Conservation (phyloP, 2,888 invertebrate genomes). For the Cheilosia soror region DNA sequence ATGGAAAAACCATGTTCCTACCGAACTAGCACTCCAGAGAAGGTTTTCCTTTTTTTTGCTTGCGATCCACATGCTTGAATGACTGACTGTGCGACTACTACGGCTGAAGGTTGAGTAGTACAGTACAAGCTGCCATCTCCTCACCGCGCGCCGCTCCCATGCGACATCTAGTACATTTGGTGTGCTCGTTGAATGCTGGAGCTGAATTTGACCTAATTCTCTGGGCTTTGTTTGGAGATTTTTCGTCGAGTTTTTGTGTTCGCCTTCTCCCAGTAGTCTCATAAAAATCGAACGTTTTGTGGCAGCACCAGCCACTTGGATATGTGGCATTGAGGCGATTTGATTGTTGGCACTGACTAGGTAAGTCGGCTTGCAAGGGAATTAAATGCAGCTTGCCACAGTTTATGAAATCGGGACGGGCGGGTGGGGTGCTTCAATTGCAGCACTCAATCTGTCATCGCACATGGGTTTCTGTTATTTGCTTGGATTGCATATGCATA, state of each 20-base stretch:
- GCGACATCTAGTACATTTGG: conserved; percentile 15
- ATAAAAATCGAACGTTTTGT: conserved; percentile 62
- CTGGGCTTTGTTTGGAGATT: conserved; percentile 59
- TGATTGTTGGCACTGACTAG: conserved; percentile 46
- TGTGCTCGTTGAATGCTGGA: conserved; percentile 49
- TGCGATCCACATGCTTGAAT: conserved; percentile 27
- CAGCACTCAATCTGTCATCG: conserved; percentile 62
- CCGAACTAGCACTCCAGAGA: conserved; percentile 42
- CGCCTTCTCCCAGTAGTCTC: conserved; percentile 24
- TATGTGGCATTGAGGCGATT: conserved; percentile 60
- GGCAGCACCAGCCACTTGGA: conserved; percentile 53
- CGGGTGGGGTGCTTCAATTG: conserved; percentile 37
- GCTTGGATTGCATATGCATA: conserved; percentile 15
- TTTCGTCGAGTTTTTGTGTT: conserved; percentile 3
- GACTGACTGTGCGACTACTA: conserved; percentile 40
- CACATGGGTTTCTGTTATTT: conserved; percentile 45
- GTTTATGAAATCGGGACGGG: conserved; percentile 4
- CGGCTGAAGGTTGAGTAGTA: conserved; percentile 53
- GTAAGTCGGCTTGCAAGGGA: conserved; percentile 34
- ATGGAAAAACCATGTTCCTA: conserved; percentile 66
- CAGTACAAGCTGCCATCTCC: not conserved
- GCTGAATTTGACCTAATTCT: conserved; percentile 64
- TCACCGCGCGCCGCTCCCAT: not conserved
- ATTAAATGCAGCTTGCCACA: conserved; percentile 61
- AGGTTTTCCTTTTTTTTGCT: conserved; percentile 3